Evolutionary conservation across 2,797 vertebrate genomes (phyloP).

Genomic region (Dipus sagitta): DNA sequence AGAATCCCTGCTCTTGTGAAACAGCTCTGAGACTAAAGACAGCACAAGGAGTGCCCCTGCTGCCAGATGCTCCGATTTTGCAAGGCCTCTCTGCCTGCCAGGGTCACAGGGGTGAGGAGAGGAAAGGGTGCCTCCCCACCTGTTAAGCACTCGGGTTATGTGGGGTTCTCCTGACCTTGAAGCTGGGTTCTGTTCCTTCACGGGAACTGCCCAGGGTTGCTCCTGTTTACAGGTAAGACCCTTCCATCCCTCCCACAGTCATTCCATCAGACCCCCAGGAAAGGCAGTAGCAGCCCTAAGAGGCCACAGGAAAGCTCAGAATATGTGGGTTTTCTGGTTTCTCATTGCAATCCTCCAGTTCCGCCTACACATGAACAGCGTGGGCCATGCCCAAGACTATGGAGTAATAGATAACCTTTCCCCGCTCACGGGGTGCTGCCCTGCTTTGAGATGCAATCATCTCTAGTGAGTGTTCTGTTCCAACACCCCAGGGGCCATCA

Average conservation of each 20-base stretch:
- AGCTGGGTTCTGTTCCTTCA: background rate
- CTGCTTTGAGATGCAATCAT: background rate
- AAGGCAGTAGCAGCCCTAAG: background rate
- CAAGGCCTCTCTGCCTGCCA: background rate
- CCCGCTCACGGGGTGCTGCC: background rate
- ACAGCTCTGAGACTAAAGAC: background rate
- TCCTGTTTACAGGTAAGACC: background rate
- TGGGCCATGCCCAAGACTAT: background rate
- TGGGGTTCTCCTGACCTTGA: background rate
- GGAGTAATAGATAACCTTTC: conserved; percentile 48
- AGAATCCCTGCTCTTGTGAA: background rate
- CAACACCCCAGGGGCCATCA: background rate
- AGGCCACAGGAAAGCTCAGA: background rate
- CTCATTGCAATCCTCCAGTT: background rate
- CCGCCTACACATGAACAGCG: background rate
- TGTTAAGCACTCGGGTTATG: background rate
- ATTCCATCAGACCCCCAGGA: background rate
- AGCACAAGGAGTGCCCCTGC: background rate
- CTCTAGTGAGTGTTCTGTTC: conserved; percentile 5
- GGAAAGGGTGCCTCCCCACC: background rate
- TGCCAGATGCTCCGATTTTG: background rate
- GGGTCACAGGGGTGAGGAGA: background rate
- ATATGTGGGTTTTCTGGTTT: background rate
- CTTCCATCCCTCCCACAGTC: background rate
- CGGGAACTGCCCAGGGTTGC: background rate